Evolutionary conservation across 2,888 invertebrate genomes (phyloP), one percentile per base, ranked within the genome.

Genomic region (Eurytoma adleriae): DNA sequence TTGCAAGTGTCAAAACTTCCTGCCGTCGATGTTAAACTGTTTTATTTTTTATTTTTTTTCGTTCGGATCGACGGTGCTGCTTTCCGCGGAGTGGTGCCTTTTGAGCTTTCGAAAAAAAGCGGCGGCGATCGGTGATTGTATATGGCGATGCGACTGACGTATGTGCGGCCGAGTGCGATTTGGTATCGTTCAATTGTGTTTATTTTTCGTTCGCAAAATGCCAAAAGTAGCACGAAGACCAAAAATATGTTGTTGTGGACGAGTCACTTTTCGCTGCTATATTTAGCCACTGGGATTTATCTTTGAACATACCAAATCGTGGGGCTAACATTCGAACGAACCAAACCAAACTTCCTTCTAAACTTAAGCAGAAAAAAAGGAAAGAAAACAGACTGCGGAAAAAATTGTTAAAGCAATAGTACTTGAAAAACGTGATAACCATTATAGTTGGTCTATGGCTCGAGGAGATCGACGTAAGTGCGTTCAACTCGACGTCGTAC

Each of bases 401-500:
- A 50, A 24, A 16, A 3, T 54, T 10, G 20, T 59, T 48, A 14
- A 40, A 40, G 48, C 5, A 54, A 54, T 68, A 52, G 68, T 68
- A 54, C 27, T 68, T 68, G 27, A 64, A 76, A 76, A 76, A 54
- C 10, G 56, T 80, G 72, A 70, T 68, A 81, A 87, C 87, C 87
- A 79, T 86, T 83, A 85, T 83, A 66, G 82, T 85, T 80, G 84
- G 84, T 57, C 82, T 86, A 75, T 86, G 85, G 66, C 73, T 56
- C 20, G 78, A 50, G 67, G 72, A 14, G 67, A 82, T 79, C 18
- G 84, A 71, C 48, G 89, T 86, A 57, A 89, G 78, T 20, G 88
- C 86, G 76, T 86, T 87, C 88, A 89, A 88, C 84, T 89, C 89
- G 76, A 89, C 86, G 48, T 89, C 89, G 80, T 85, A 87, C 12